Evolutionary conservation across 2,113 vertebrate species (phyloP), one percentile per base, ranked within the genome.

Genomic region (Nerophis ophidion): DNA sequence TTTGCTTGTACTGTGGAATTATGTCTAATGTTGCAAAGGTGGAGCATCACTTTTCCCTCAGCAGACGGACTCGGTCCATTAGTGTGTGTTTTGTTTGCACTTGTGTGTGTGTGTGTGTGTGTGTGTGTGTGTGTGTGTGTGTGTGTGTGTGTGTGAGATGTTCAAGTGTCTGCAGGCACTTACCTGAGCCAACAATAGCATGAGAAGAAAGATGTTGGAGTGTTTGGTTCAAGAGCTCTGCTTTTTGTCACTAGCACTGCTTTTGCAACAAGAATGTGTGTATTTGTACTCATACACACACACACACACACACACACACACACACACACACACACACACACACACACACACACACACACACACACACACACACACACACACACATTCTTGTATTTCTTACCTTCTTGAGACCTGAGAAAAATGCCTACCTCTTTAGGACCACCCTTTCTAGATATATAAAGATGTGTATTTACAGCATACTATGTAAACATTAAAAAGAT

Each of bases 51-150:
- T 34, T 68, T 68, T 55, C 54, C 62, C 49, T 61, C 40, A 69
- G 48, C 57, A 65, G 71, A 70, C 72, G 52, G 55, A 55, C 68
- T 70, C 44, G 34, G 46, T 66, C 57, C 62, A 63, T 72, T 69
- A 65, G 57, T 57, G 46, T 38, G 13, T 64, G 38, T 57, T 42
- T 61, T 47, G 16, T 8, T 61, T 47, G 51, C 44, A 46, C n/a
- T 13, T 16, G 19, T 51, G 48, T 19, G 7, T 62, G 45, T 47
- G 17, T 12, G 35, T 40, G 42, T 38, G 13, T 5, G 45, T 47
- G 46, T 48, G 46, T n/a, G 5, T 61, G 42, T 46, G 16, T 10
- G 40, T 36, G 38, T 54, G 38, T 61, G 9, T 17, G 14, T 5
- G 45, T 17, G 26, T 5, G 33, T n/a, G 14, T n/a, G 34, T 34